phyloP scores from a whole-genome alignment of 2,113 vertebrate genomes.

The Nanger granti region DNA sequence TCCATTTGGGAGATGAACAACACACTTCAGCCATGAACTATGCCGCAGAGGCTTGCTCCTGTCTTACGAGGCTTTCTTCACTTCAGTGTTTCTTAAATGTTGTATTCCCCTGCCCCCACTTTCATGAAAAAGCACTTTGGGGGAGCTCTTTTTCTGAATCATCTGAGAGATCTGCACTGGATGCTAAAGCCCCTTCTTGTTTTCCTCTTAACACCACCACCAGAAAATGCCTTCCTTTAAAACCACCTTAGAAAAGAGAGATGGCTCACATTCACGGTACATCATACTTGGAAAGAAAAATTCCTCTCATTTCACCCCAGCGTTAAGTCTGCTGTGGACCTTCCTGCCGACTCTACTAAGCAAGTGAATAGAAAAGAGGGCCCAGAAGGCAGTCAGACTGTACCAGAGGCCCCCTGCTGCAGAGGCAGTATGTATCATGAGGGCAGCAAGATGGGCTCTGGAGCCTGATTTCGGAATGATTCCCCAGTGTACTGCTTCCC shows the following conservation, averaged over 20 bases:
- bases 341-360: neutral
- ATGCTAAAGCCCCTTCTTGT: neutral
- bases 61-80: neutral
- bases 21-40: neutral
- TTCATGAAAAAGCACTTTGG: neutral
- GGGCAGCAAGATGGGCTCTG: neutral
- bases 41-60: neutral
- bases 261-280: neutral
- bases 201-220: neutral
- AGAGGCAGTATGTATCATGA: accelerated
- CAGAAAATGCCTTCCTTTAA: neutral
- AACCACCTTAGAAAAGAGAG: neutral
- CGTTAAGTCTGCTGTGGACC: neutral
- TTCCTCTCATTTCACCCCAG: neutral
- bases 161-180: neutral
- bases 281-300: neutral
- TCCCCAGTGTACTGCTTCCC: accelerated
- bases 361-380: neutral
- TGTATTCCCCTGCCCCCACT: neutral
- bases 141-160: neutral
- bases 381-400: neutral
- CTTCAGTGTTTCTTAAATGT: neutral
- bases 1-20: accelerated
- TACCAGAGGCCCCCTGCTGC: neutral
- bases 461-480: neutral